Evolutionary conservation across 2,113 vertebrate genomes (phyloP).

Genomic region (Nerophis lumbriciformis): DNA sequence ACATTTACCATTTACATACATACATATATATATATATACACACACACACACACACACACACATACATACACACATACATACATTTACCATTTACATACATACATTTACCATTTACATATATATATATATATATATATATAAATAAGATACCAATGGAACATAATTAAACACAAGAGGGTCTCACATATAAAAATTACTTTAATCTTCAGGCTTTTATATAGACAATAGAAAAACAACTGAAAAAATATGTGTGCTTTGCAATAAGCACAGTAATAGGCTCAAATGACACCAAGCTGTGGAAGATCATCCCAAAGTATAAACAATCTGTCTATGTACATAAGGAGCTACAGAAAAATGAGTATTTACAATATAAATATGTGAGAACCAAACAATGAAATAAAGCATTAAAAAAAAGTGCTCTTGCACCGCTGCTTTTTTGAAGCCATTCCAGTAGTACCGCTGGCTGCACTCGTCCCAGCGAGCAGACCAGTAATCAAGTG

Average conservation of each 20-base stretch:
- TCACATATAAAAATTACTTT: slow-evolving; percentile 57
- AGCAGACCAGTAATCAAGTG: not conserved
- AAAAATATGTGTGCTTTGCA: slow-evolving; percentile 35
- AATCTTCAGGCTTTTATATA: slow-evolving; percentile 60
- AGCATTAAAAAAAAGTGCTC: slow-evolving; percentile 4
- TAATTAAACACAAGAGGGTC: not conserved
- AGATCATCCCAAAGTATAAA: slow-evolving; percentile 50
- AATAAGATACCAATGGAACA: not conserved
- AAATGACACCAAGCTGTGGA: slow-evolving; percentile 13
- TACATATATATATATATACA: no score
- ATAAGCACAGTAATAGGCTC: slow-evolving; percentile 41
- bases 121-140: no score
- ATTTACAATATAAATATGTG: slow-evolving; percentile 43
- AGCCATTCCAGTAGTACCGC: slow-evolving; percentile 9
- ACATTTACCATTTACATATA: no score
- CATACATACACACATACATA: no score
- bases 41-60: no score
- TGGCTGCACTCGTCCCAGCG: not conserved
- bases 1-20: no score
- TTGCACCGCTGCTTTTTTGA: slow-evolving; percentile 7
- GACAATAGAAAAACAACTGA: slow-evolving; percentile 63
- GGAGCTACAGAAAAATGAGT: slow-evolving; percentile 15
- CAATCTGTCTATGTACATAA: slow-evolving; percentile 65
- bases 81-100: no score
- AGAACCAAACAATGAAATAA: slow-evolving; percentile 19